These are phyloP conservation scores for Aegithalos caudatus DNA, from an alignment of 2,113 vertebrate genomes.

Conservation along the genomic window DNA sequence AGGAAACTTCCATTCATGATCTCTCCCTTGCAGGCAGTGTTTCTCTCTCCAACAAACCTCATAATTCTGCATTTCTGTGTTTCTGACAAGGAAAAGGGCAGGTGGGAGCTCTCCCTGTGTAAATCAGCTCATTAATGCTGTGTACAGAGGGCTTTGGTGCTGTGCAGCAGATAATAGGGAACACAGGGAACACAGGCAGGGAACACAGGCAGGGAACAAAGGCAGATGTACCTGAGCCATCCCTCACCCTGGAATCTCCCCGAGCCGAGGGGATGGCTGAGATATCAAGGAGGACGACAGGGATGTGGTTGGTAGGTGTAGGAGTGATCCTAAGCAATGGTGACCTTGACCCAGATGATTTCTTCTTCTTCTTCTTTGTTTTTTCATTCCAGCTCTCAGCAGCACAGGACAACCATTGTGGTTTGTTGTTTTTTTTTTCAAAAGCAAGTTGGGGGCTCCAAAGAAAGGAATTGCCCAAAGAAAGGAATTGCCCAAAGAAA, in stretches of 20 bases:
- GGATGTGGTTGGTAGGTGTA: fast-evolving
- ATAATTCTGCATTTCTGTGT: not conserved
- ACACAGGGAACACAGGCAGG: not conserved
- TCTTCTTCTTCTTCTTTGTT: not conserved
- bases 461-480: not conserved
- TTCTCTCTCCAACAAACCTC: fast-evolving
- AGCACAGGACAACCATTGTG: fast-evolving
- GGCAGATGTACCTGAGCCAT: fast-evolving
- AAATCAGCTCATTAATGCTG: not conserved
- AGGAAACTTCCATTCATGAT: not conserved
- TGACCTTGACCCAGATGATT: not conserved
- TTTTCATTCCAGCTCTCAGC: not conserved
- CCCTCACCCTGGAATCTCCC: fast-evolving
- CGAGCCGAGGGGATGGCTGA: fast-evolving
- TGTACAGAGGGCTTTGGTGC: fast-evolving
- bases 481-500: too few relatives aligned
- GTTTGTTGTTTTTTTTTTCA: not conserved
- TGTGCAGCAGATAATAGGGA: not conserved
- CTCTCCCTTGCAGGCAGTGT: not conserved
- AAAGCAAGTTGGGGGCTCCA: not conserved
- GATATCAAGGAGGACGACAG: not conserved
- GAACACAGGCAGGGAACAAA: not conserved
- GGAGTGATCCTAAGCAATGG: not conserved
- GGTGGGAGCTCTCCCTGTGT: not conserved
- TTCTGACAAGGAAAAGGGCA: not conserved